Evolutionary conservation across 2,113 vertebrate genomes (phyloP).

Genomic region (Clarias magur): DNA sequence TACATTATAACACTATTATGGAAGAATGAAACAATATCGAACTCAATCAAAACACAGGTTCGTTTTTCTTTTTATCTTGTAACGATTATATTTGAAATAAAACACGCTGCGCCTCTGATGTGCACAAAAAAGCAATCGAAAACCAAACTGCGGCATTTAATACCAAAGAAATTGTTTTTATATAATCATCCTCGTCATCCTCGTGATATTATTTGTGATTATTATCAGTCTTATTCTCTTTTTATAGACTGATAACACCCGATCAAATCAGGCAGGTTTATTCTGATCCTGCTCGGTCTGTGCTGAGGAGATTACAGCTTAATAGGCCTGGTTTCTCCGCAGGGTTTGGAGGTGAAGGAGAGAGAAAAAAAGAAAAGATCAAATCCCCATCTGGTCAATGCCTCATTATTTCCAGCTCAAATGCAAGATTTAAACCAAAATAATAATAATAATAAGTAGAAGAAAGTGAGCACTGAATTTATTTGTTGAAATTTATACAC

Average conservation of each 20-base stretch:
- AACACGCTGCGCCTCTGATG: neutral
- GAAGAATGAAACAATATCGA: neutral
- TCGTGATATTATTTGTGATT: neutral
- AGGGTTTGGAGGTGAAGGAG: neutral
- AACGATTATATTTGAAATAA: neutral
- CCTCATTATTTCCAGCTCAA: constrained; percentile 28
- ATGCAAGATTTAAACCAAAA: neutral
- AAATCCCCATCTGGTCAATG: constrained; percentile 24
- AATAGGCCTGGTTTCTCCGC: constrained; percentile 22
- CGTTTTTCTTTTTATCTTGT: neutral
- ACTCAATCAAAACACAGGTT: neutral
- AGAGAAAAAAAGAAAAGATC: neutral
- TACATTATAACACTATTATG: too few relatives aligned
- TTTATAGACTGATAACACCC: neutral
- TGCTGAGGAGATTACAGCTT: constrained; percentile 35
- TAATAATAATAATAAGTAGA: neutral
- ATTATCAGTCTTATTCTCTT: neutral
- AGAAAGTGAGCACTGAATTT: neutral
- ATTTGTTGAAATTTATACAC: neutral
- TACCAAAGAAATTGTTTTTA: neutral
- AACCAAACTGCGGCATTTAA: neutral
- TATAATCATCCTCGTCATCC: neutral
- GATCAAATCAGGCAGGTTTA: neutral
- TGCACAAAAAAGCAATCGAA: neutral
- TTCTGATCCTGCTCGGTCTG: neutral